phyloP scores from a whole-genome alignment of 2,797 vertebrate species.

The Acrocephalus scirpaceus region DNA sequence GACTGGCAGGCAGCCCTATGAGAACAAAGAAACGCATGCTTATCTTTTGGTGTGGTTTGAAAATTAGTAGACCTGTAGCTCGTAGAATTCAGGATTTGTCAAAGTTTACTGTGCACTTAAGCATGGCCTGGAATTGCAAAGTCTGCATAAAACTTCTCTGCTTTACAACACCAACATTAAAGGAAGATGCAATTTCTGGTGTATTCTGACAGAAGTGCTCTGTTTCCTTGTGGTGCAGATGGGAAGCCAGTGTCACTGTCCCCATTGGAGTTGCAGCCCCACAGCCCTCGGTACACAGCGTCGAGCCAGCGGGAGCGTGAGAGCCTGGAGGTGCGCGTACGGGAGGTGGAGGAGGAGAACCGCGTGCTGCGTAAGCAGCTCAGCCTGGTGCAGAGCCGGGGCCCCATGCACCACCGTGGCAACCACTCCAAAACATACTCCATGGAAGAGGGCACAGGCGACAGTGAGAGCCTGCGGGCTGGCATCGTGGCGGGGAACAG shows the following conservation, averaged over 20 bases:
- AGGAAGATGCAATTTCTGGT: not conserved
- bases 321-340: conserved; percentile 88
- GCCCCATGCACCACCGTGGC: conserved; percentile 70
- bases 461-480: conserved; percentile 88
- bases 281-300: conserved; percentile 79
- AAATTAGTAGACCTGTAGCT: not conserved
- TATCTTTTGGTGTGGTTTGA: not conserved
- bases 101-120: not conserved
- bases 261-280: conserved; percentile 87
- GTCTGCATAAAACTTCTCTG: not conserved
- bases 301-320: conserved; percentile 83
- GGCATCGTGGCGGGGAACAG: conserved; percentile 86
- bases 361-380: conserved; percentile 87
- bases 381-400: conserved; percentile 81
- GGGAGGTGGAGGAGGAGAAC: conserved; percentile 96
- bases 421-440: conserved; percentile 90
- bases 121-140: not conserved
- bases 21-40: not conserved
- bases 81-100: not conserved
- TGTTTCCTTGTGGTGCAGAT: conserved; percentile 69
- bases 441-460: conserved; percentile 90
- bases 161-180: not conserved
- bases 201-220: not conserved
- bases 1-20: not conserved
- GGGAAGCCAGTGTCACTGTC: conserved; percentile 92